Percentiles rank a stretch among this genome's conserved stretches.
These are phyloP conservation scores for Platyura marginata DNA, from an alignment of 1,140 invertebrate genomes.

Conservation along the genomic window DNA sequence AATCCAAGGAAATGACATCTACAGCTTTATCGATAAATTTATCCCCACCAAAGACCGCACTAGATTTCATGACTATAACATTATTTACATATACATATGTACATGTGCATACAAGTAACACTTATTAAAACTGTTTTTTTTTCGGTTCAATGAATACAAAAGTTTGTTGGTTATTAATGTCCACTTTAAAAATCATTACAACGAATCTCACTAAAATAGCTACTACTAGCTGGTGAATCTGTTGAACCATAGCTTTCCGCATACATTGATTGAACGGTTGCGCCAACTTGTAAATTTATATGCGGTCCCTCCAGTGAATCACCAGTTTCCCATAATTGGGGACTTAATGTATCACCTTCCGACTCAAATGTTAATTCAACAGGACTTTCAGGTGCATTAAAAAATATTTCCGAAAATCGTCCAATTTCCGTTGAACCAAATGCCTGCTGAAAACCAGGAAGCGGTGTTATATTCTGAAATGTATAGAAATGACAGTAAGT, in stretches of 20 bases:
- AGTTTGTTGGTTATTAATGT: no score
- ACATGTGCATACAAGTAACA: no score
- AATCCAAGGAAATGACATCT: no score
- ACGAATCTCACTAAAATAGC: constrained; percentile 1
- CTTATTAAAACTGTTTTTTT: no score
- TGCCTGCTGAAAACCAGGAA: constrained; percentile 56
- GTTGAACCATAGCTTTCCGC: constrained; percentile 1
- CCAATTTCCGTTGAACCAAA: constrained; percentile 62
- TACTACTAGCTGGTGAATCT: constrained; percentile 1
- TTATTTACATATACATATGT: no score
- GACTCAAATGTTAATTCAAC: neutral
- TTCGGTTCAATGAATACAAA: no score
- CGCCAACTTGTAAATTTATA: neutral
- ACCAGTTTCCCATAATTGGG: constrained; percentile 3
- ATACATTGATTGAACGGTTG: neutral
- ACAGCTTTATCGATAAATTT: no score
- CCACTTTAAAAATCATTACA: neutral
- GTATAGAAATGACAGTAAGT: neutral
- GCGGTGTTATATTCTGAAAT: constrained; percentile 25
- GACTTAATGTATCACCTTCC: constrained; percentile 4
- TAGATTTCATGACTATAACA: no score
- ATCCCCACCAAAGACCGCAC: no score
- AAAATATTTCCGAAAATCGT: constrained; percentile 38
- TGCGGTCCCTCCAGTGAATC: constrained; percentile 4
- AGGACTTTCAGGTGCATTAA: constrained; percentile 1